These are phyloP conservation scores for Zonitis immaculata DNA, from an alignment of 2,888 invertebrate genomes.

Conservation along the genomic window DNA sequence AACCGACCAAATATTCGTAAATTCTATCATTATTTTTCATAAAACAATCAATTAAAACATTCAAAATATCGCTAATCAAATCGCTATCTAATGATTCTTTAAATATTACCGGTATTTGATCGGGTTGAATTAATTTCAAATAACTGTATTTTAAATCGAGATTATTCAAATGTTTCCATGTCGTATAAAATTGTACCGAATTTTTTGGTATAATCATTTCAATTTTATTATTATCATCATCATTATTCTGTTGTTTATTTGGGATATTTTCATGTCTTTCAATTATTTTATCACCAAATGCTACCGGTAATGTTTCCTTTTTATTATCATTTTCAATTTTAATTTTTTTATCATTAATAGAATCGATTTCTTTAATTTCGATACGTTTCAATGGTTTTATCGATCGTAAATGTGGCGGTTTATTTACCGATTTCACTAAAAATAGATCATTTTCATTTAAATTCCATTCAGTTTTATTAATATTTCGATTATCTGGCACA, in stretches of 20 bases:
- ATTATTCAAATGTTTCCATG: slow-evolving; percentile 58
- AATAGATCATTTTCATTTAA: slow-evolving; percentile 38
- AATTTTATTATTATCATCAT: slow-evolving; percentile 12
- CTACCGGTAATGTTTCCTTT: slow-evolving; percentile 16
- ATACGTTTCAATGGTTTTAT: slow-evolving; percentile 59
- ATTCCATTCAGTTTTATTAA: slow-evolving; percentile 44
- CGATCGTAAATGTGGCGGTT: slow-evolving; percentile 61
- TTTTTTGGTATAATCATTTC: slow-evolving; percentile 53
- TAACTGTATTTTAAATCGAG: slow-evolving; percentile 55
- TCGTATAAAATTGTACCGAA: slow-evolving; percentile 61
- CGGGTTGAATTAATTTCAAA: slow-evolving; percentile 56
- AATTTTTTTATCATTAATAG: slow-evolving; percentile 1
- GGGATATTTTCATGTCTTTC: slow-evolving; percentile 11
- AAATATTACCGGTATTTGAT: slow-evolving; percentile 59
- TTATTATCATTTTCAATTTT: slow-evolving; percentile 18
- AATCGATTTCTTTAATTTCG: slow-evolving; percentile 30
- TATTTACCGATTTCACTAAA: slow-evolving; percentile 52
- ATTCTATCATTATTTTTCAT: slow-evolving; percentile 47
- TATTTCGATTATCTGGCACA: slow-evolving; percentile 45
- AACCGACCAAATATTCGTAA: slow-evolving; percentile 51
- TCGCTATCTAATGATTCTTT: slow-evolving; percentile 63
- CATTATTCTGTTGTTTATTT: slow-evolving; percentile 6
- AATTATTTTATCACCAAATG: neutral
- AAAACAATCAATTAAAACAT: slow-evolving; percentile 50
- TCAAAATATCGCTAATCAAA: slow-evolving; percentile 58